Evolutionary conservation across 2,888 invertebrate species (phyloP).

Genomic region (Oscheius sp.): DNA sequence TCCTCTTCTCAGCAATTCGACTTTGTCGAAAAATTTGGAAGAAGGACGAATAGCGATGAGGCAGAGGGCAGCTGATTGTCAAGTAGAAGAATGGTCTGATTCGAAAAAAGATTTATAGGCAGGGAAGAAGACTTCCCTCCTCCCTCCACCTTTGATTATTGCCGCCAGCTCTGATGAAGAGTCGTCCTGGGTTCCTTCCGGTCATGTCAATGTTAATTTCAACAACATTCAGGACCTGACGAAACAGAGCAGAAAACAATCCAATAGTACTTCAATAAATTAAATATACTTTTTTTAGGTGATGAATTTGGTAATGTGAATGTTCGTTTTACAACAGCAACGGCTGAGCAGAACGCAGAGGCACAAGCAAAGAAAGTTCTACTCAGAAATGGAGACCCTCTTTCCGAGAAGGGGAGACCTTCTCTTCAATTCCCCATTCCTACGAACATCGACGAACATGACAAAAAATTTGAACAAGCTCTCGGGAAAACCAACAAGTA

Average conservation of each 20-base stretch:
- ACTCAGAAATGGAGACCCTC: neutral
- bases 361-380: neutral
- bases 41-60: constrained; percentile 36
- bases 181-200: constrained; percentile 44
- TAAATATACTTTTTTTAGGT: neutral
- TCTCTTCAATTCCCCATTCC: constrained; percentile 28
- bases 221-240: constrained; percentile 28
- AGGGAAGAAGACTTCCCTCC: neutral
- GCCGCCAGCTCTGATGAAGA: constrained; percentile 31
- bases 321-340: constrained; percentile 39
- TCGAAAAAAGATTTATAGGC: constrained; percentile 17
- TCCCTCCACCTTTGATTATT: neutral
- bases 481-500: constrained; percentile 42
- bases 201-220: constrained; percentile 44
- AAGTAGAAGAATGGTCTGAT: constrained; percentile 24
- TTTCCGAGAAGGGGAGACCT: too few species aligned
- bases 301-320: constrained; percentile 38
- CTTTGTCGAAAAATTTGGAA: constrained; percentile 40
- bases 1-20: constrained; percentile 38
- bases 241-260: too few species aligned
- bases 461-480: constrained; percentile 41
- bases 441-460: constrained; percentile 32
- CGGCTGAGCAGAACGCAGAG: constrained; percentile 32
- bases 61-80: constrained; percentile 49
- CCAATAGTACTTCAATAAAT: neutral